Evolutionary conservation across 2,888 invertebrate species (phyloP), one percentile per base, ranked within the genome.

Genomic region (Drosophila siamana): DNA sequence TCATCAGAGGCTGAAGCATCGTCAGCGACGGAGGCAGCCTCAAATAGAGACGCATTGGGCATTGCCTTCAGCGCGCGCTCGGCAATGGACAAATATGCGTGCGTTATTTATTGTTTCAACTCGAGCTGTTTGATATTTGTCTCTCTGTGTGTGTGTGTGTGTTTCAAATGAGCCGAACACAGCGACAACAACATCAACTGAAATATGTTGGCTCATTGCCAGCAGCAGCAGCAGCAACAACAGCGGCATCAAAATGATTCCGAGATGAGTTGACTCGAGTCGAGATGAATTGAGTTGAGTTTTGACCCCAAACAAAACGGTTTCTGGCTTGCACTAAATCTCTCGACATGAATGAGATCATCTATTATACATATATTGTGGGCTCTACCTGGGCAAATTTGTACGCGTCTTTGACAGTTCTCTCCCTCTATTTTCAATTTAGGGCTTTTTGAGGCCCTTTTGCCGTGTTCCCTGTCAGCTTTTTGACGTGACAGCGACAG

Each of bases 91-190:
- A 65, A 77, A 80, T 69, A 80, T 86, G 88, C 88, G 68, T 76
- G 69, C 60, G 30, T 69, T 86, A 80, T 83, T 77, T 84, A 82
- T 83, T 83, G 86, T 86, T 74, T 83, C 80, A 68, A 63, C 74
- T 88, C 56, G 77, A 76, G 62, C 63, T 73, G 61, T 69, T 73
- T 61, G 59, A 48, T 64, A 63, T 69, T 66, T 75, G 63, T n/a
- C n/a, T n/a, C n/a, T n/a, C n/a, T n/a, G n/a, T n/a, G n/a, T n/a
- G n/a, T n/a, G n/a, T 19, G 19, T 19, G 19, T 19, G 19, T 61
- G 51, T 64, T 68, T 59, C 52, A 54, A 74, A 78, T 54, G 56
- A 80, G 70, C 62, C 75, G 61, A 60, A 60, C 43, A 47, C 24
- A 36, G 33, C 44, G 28, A 33, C 30, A 40, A 19, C 41, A 54